A percentile compares a stretch with the other conserved stretches of the same genome.
phyloP scores from a whole-genome alignment of 2,113 vertebrate species.

The Mesitornis unicolor region DNA sequence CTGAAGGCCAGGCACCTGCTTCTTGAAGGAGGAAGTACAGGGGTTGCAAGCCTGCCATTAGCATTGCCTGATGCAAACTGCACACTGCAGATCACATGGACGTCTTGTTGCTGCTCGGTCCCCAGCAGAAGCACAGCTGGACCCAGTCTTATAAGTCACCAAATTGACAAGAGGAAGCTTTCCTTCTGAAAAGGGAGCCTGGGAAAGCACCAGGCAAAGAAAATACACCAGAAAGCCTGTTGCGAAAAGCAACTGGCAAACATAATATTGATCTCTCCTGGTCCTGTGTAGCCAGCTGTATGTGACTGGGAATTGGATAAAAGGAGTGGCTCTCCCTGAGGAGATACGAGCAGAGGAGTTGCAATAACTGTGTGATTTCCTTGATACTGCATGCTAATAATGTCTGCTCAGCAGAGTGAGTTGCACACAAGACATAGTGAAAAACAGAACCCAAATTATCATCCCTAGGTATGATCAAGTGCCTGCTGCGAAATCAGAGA shows the following conservation, averaged over 20 bases:
- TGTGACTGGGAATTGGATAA: rapidly evolving
- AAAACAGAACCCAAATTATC: neutral
- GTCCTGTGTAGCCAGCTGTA: neutral
- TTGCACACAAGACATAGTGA: neutral
- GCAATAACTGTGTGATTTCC: neutral
- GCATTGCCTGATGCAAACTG: neutral
- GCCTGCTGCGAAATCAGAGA: neutral
- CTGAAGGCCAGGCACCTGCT: neutral
- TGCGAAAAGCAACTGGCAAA: neutral
- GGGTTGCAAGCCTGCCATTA: neutral
- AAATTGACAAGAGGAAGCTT: neutral
- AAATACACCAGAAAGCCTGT: neutral
- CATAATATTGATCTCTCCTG: neutral
- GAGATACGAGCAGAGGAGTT: neutral
- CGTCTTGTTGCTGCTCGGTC: neutral
- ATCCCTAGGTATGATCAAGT: neutral
- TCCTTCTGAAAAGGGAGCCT: neutral
- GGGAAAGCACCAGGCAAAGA: neutral
- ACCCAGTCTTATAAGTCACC: neutral
- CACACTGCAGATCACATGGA: rapidly evolving
- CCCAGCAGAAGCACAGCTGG: neutral
- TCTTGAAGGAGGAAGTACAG: neutral
- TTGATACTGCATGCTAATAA: neutral
- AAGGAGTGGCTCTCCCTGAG: neutral
- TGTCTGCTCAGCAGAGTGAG: neutral